Conservation (phyloP, 1,140 invertebrate genomes). For the Bombus difficillimus region DNA sequence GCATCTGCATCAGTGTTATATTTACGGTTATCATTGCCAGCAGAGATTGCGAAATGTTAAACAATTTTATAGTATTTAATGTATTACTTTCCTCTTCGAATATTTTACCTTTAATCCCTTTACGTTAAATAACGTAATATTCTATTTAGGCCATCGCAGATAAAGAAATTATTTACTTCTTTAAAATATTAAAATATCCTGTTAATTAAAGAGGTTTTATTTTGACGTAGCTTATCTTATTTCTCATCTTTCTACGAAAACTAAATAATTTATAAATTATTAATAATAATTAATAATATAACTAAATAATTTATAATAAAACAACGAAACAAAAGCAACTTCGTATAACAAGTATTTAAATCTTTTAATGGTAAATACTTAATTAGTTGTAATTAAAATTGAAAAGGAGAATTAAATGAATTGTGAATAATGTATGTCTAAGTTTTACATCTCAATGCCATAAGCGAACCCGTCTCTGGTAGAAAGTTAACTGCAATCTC, state of each 20-base stretch:
- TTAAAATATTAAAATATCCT: not conserved
- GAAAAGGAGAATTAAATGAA: slow-evolving; percentile 44
- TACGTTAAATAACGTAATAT: not conserved
- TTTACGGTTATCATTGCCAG: not conserved
- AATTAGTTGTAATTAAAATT: not conserved
- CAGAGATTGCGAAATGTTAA: not conserved
- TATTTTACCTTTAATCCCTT: not conserved
- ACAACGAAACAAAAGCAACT: not conserved
- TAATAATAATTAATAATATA: too few relatives aligned
- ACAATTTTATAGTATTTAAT: not conserved
- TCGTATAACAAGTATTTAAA: not conserved
- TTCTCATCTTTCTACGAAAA: too few relatives aligned
- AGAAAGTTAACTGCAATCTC: slow-evolving; percentile 61
- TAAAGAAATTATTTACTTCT: too few relatives aligned
- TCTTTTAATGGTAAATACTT: not conserved
- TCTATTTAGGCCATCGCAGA: not conserved
- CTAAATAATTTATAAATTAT: too few relatives aligned
- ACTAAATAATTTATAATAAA: too few relatives aligned
- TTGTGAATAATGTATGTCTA: slow-evolving; percentile 32
- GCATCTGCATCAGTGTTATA: not conserved
- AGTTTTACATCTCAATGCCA: slow-evolving; percentile 43
- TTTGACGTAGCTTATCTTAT: not conserved
- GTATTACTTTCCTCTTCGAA: not conserved
- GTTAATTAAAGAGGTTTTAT: not conserved
- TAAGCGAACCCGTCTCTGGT: slow-evolving; percentile 24